Conservation (phyloP, 2,797 vertebrate species). For the Cottoperca gobio region DNA sequence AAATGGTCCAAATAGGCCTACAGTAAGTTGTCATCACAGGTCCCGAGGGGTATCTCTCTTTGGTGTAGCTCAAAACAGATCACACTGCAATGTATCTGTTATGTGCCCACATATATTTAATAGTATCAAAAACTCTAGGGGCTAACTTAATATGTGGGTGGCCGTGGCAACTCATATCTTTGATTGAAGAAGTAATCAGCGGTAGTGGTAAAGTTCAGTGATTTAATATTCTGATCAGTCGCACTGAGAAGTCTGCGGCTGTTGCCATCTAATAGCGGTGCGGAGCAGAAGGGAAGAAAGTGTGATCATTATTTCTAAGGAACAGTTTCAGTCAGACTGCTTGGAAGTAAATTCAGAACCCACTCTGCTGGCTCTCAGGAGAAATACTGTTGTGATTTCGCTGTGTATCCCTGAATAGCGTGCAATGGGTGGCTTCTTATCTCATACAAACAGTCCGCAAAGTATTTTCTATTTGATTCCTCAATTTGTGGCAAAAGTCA, state of each 20-base stretch:
- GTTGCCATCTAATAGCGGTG: conserved; percentile 39
- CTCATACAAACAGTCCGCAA: background rate
- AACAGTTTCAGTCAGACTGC: conserved; percentile 45
- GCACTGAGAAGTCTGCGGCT: conserved; percentile 39
- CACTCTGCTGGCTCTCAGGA: conserved; percentile 46
- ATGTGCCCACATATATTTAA: conserved; percentile 48
- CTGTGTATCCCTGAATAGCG: background rate
- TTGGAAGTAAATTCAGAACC: conserved; percentile 36
- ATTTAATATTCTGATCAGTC: conserved; percentile 66
- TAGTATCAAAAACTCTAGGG: conserved; percentile 49
- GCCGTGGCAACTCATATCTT: conserved; percentile 33
- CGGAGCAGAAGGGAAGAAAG: conserved; percentile 37
- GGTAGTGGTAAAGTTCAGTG: conserved; percentile 32
- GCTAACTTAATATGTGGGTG: conserved; percentile 53
- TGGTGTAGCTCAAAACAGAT: conserved; percentile 55
- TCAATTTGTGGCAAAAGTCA: background rate
- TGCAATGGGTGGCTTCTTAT: background rate
- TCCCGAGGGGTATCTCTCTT: conserved; percentile 48
- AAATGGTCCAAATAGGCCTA: conserved; percentile 59
- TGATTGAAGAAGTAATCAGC: conserved; percentile 69
- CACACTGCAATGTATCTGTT: conserved; percentile 49
- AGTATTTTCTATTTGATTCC: background rate
- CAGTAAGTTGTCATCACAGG: conserved; percentile 69
- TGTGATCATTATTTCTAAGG: conserved; percentile 46
- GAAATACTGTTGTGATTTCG: conserved; percentile 40